A percentile compares a stretch with the other conserved stretches of the same genome.
Conservation (phyloP, 2,113 vertebrate species). For the Entelurus aequoreus region DNA sequence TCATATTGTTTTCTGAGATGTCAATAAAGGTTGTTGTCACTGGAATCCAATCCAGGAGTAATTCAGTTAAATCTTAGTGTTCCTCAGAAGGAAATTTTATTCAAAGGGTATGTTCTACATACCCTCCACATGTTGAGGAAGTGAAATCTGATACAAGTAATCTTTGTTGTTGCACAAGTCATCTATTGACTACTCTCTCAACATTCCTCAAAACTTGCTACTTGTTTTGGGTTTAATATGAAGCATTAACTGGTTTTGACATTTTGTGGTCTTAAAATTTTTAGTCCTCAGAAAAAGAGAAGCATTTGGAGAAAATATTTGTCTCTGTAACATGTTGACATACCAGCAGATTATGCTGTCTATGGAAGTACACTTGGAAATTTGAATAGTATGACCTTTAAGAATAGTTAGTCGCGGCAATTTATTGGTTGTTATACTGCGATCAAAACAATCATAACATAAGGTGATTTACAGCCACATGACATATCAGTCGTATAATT, state of each 20-base stretch:
- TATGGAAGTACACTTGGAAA: neutral
- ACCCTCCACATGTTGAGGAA: slow-evolving; percentile 1
- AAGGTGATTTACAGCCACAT: neutral
- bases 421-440: neutral
- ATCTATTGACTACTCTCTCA: neutral
- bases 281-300: neutral
- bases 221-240: neutral
- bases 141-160: slow-evolving; percentile 7
- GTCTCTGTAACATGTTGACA: neutral
- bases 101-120: neutral
- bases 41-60: neutral
- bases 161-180: slow-evolving; percentile 5
- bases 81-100: neutral
- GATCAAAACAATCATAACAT: neutral
- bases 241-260: neutral
- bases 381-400: neutral
- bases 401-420: neutral
- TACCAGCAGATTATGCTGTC: neutral
- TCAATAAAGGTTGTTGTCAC: neutral
- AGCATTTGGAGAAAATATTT: neutral
- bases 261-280: too few species aligned
- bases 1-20: neutral
- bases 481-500: neutral
- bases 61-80: neutral
- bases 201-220: neutral